Base-by-base conservation (phyloP, 2,888 invertebrate genomes). In the Nomada flava region DNA sequence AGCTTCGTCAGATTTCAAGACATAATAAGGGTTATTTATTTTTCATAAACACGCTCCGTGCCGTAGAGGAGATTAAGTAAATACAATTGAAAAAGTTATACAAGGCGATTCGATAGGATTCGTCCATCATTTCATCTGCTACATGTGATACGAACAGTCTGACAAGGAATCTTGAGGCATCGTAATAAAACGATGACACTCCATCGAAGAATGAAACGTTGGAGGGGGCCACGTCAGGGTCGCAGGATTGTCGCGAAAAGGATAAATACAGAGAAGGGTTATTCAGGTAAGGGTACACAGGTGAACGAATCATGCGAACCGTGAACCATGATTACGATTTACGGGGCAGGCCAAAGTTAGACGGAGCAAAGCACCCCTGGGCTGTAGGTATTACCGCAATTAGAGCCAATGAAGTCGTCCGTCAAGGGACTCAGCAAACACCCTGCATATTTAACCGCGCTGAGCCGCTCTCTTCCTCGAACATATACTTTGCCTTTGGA, bases 361-460 rank as follows among this genome's bases (percentile, higher is more conserved):
- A 52, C 77, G 67, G 69, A 68, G 84, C 77, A 88, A 91, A 88
- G 88, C 89, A 85, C 85, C 89, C 84, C 77, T 82, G 87, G 89
- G 89, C 90, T 89, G 88, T 83, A 89, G 89, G 89, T 89, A 90
- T 91, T 91, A 90, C 91, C 89, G 89, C 92, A 91, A 91, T 92
- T 91, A 91, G 89, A 90, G 88, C 82, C 89, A 88, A 90, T 90
- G 89, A 87, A 90, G 89, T 86, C 86, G 86, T 87, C 86, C 82
- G 83, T 79, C 80, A 81, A 82, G 86, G 82, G 84, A 89, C 89
- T 89, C 88, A 83, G 88, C 89, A 90, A 92, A 91, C 89, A 91
- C 83, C 89, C 86, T 90, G 90, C 89, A 92, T 91, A 91, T 91
- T 92, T 92, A 91, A 91, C 90, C 81, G 74, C 78, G 36, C 52